A percentile compares a stretch with the other conserved stretches of the same genome.
Conservation (phyloP, 2,797 vertebrate species). For the Hydrolagus colliei region DNA sequence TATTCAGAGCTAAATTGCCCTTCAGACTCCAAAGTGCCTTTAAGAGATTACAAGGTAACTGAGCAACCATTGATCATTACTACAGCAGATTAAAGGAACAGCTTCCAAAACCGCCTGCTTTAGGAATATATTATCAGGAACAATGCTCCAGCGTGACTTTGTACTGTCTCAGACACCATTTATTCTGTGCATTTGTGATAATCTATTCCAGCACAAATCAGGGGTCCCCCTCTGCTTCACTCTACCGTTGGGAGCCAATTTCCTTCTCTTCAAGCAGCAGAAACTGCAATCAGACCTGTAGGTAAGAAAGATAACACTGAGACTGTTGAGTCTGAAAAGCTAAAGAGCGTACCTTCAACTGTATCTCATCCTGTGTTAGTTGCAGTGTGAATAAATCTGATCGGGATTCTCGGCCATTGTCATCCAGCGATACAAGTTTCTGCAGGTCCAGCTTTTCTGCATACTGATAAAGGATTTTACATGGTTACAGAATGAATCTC, state of each 20-base stretch:
- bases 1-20: too few relatives aligned
- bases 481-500: neutral
- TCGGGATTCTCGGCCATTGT: neutral
- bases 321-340: too few relatives aligned
- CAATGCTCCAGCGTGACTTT: neutral
- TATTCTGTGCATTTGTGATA: neutral
- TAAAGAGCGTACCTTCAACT: neutral
- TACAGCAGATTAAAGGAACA: too few relatives aligned
- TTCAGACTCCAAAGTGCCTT: too few relatives aligned
- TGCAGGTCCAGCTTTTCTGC: slow-evolving; percentile 19
- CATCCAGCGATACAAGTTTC: neutral
- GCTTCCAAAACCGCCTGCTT: too few relatives aligned
- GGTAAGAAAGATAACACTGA: too few relatives aligned
- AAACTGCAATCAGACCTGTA: neutral
- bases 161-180: neutral
- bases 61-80: too few relatives aligned
- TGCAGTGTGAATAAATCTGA: neutral
- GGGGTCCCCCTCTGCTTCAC: too few relatives aligned
- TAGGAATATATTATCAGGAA: too few relatives aligned
- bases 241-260: neutral
- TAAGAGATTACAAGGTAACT: too few relatives aligned
- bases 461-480: neutral
- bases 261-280: neutral
- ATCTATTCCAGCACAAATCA: neutral
- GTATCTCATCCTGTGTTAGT: neutral